Evolutionary conservation across 2,888 invertebrate species (phyloP).

Genomic region (Pharmacophagus antenor): DNA sequence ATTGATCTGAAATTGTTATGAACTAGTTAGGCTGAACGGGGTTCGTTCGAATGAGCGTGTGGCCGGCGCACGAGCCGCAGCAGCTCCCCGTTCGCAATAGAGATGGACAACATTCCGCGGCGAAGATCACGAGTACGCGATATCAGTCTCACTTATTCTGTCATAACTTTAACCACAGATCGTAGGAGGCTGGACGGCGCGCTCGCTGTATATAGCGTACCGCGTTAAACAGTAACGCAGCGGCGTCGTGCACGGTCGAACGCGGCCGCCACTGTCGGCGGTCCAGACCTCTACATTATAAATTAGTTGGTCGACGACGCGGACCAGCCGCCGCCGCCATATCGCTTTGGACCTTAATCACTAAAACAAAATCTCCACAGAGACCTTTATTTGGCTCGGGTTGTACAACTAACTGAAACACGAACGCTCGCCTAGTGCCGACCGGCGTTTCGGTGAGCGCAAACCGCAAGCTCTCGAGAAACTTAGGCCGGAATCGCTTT

Average conservation of each 20-base stretch:
- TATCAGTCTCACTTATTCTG: conserved; percentile 80
- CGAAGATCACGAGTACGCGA: conserved; percentile 69
- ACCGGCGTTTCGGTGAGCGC: conserved; percentile 43
- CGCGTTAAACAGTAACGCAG: conserved; percentile 41
- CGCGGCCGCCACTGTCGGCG: neutral
- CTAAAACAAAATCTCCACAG: conserved; percentile 58
- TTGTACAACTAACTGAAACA: conserved; percentile 44
- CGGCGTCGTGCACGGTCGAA: neutral
- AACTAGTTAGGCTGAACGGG: conserved; percentile 63
- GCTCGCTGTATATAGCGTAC: no score
- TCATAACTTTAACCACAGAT: conserved; percentile 74
- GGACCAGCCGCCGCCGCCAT: conserved; percentile 65
- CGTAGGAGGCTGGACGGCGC: conserved; percentile 48
- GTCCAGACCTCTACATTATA: conserved; percentile 54
- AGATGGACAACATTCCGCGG: conserved; percentile 47
- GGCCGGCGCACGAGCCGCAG: conserved; percentile 7
- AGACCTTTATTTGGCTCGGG: conserved; percentile 56
- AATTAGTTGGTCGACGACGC: conserved; percentile 53
- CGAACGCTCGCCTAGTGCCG: conserved; percentile 38
- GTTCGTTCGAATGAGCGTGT: conserved; percentile 60
- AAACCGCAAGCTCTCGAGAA: conserved; percentile 48
- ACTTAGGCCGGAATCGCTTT: conserved; percentile 59
- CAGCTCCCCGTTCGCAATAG: conserved; percentile 37
- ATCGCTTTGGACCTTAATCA: conserved; percentile 43
- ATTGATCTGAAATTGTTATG: conserved; percentile 76